phyloP scores from a whole-genome alignment of 35 echinoderm and acorn worm species.

The Ptychodera flava region DNA sequence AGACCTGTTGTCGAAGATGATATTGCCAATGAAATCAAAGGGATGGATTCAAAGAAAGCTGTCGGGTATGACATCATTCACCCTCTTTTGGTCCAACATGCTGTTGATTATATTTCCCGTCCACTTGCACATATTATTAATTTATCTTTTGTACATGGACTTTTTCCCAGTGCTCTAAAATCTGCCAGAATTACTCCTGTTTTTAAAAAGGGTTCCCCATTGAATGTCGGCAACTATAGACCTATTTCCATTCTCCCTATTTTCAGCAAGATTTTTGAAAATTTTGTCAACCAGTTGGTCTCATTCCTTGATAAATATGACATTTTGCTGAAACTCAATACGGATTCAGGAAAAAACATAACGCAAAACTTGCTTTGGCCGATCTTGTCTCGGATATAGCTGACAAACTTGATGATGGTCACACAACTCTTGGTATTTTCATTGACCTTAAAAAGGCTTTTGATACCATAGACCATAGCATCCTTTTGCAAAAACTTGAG shows the following conservation, averaged over 20 bases:
- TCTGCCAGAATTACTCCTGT: background rate
- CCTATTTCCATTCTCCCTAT: slow-evolving; percentile 31
- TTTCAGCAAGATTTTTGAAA: slow-evolving; percentile 19
- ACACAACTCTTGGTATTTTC: slow-evolving; percentile 19
- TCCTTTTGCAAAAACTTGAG: slow-evolving; percentile 18
- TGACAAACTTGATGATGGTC: background rate
- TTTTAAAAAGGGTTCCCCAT: background rate
- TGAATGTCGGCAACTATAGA: slow-evolving; percentile 10
- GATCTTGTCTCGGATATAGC: background rate
- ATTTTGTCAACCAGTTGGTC: background rate
- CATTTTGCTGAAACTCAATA: background rate
- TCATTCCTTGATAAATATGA: background rate
- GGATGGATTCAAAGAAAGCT: background rate
- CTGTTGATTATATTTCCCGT: background rate
- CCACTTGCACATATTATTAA: slow-evolving; percentile 1
- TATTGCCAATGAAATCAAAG: background rate
- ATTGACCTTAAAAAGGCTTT: slow-evolving; percentile 29
- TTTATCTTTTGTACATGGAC: background rate
- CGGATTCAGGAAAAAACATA: background rate
- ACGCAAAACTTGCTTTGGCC: background rate
- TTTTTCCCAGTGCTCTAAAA: background rate
- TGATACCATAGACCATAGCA: slow-evolving; percentile 22
- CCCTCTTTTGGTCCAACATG: background rate
- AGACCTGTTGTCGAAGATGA: background rate
- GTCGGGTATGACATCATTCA: background rate